Evolutionary conservation across 2,888 invertebrate species (phyloP), one percentile per base, ranked within the genome.

Genomic region (Unio pictorum): DNA sequence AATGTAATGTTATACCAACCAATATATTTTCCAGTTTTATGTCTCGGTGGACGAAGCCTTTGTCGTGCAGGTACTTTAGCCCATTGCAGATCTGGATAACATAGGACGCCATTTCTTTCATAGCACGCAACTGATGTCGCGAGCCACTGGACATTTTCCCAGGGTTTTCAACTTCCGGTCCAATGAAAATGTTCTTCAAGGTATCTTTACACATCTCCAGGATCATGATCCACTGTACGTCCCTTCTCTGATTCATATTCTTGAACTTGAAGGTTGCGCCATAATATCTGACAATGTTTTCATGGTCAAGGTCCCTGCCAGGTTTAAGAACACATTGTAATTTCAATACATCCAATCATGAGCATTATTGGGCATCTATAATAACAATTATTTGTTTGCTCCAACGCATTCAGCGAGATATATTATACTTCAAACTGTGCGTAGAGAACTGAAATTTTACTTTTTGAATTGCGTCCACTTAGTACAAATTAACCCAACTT

Each of bases 1-100:
- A 3, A 45, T 45, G 45, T 45, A 45, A 45, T 15, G 3, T 45
- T 45, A 59, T 59, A 75, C 82, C 63, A 74, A 87, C 87, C 79
- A 88, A 70, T 62, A 88, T 81, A 68, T 87, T 87, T 66, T 87
- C 85, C 15, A 85, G 80, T 65, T 86, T 88, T 55, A 88, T 73
- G 67, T 88, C 88, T 17, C 88, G 76, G 68, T 86, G 86, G 0
- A 86, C 84, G 23, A 85, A 77, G 57, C 80, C 79, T 68, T 83
- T 85, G 7, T 75, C 68, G 73, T 87, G 87, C 0, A 87, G 72
- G 68, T 86, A 87, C 8, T 67, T 45, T 34, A 87, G 67, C 8
- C 84, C 87, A 45, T 62, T 66, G 68, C 84, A 76, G 1, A 83
- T 74, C 72, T 86, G 84, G 0, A 74, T 64, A 17, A 77, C 79